These are phyloP conservation scores for Pyrocephalus nanus DNA, from an alignment of 2,797 vertebrate genomes.

Conservation along the genomic window DNA sequence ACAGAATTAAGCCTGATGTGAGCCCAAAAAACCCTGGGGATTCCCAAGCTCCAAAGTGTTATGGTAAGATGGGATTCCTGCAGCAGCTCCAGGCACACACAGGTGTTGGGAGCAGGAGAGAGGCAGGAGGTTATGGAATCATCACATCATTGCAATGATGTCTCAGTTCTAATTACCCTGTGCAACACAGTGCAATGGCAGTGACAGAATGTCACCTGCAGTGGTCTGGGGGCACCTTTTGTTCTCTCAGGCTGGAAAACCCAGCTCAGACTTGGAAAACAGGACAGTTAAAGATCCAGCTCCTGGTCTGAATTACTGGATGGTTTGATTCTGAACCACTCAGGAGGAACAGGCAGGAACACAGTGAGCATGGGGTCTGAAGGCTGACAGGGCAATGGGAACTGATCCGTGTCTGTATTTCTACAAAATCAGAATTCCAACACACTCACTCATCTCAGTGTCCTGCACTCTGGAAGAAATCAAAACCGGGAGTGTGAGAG, in stretches of 20 bases:
- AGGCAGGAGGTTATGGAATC: not conserved
- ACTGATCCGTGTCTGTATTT: fast-evolving
- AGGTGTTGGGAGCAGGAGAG: not conserved
- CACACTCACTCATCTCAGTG: fast-evolving
- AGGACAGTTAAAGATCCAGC: not conserved
- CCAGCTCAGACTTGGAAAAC: not conserved
- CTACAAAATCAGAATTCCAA: not conserved
- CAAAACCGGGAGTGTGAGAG: not conserved
- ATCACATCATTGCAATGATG: fast-evolving
- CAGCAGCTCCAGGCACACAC: not conserved
- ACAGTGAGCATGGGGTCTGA: fast-evolving
- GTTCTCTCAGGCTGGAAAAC: not conserved
- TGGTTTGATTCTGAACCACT: not conserved
- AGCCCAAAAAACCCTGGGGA: not conserved
- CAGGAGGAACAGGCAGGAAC: not conserved
- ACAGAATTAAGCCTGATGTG: not conserved
- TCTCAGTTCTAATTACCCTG: fast-evolving
- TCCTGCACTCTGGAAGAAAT: not conserved
- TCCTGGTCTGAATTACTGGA: fast-evolving
- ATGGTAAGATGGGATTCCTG: fast-evolving
- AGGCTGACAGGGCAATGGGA: not conserved
- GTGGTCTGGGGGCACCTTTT: not conserved
- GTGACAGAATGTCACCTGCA: not conserved
- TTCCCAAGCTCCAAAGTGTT: not conserved
- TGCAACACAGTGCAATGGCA: fast-evolving